These are phyloP conservation scores for Merluccius polli DNA, from an alignment of 2,797 vertebrate genomes.

Conservation along the genomic window DNA sequence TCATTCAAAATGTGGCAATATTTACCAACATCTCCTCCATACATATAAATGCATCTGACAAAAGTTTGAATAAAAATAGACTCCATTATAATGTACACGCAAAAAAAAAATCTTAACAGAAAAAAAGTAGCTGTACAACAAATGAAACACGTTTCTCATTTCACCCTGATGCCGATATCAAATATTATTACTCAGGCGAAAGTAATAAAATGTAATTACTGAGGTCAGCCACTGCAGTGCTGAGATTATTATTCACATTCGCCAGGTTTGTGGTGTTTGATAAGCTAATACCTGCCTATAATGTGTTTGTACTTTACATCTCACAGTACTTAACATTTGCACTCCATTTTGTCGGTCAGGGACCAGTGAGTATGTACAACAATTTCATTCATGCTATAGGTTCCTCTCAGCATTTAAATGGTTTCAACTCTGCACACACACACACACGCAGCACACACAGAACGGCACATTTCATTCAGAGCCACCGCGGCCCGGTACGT, in stretches of 20 bases:
- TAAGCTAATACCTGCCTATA: conserved; percentile 73
- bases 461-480: conserved; percentile 66
- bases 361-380: conserved; percentile 78
- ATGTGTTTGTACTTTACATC: conserved; percentile 77
- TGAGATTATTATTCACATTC: conserved; percentile 46
- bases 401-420: conserved; percentile 72
- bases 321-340: conserved; percentile 81
- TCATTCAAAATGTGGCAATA: background rate
- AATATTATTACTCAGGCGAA: conserved; percentile 24
- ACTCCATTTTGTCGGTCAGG: conserved; percentile 82
- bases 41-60: background rate
- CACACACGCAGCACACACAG: conserved; percentile 55
- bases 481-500: conserved; percentile 66
- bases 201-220: conserved; percentile 37
- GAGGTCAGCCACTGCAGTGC: conserved; percentile 28
- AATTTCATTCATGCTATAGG: conserved; percentile 78
- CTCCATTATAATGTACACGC: background rate
- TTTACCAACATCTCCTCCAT: background rate
- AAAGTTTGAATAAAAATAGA: background rate
- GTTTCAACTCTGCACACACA: conserved; percentile 58
- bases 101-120: background rate
- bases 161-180: conserved; percentile 17
- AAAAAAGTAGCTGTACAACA: background rate
- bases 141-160: conserved; percentile 6
- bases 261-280: conserved; percentile 62